phyloP scores from a whole-genome alignment of 2,888 invertebrate species.

The Nipponacmea schrenckii region DNA sequence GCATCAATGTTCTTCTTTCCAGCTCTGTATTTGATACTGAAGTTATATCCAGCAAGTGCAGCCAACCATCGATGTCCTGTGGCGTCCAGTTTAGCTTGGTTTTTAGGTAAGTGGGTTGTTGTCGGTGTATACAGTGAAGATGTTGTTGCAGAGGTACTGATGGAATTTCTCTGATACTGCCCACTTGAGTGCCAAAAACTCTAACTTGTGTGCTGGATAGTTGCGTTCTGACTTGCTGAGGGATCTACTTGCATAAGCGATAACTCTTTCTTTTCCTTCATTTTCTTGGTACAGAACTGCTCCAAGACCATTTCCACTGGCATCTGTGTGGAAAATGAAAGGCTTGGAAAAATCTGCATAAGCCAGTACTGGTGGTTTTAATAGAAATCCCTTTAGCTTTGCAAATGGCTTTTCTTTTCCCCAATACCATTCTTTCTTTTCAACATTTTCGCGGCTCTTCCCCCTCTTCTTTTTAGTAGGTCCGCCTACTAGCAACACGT shows the following conservation, averaged over 20 bases:
- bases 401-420: conserved; percentile 27
- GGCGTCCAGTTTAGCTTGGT: too few relatives aligned
- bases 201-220: too few relatives aligned
- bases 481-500: conserved; percentile 16
- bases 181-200: conserved; percentile 35
- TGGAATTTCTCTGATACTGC: conserved; percentile 30
- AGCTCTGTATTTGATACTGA: too few relatives aligned
- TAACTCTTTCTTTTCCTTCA: conserved; percentile 24
- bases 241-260: conserved; percentile 28
- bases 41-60: too few relatives aligned
- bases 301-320: conserved; percentile 27
- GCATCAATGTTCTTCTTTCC: too few relatives aligned
- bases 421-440: conserved; percentile 17
- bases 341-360: too few relatives aligned
- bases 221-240: conserved; percentile 30
- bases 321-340: too few relatives aligned
- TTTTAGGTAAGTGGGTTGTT: too few relatives aligned
- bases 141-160: conserved; percentile 20
- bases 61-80: too few relatives aligned
- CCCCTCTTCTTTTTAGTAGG: too few relatives aligned
- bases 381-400: conserved; percentile 24
- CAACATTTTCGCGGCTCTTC: background rate
- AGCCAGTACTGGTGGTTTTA: conserved; percentile 24
- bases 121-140: conserved; percentile 26
- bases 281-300: conserved; percentile 28